Conservation (phyloP, 2,797 vertebrate species). For the Acipenser ruthenus region DNA sequence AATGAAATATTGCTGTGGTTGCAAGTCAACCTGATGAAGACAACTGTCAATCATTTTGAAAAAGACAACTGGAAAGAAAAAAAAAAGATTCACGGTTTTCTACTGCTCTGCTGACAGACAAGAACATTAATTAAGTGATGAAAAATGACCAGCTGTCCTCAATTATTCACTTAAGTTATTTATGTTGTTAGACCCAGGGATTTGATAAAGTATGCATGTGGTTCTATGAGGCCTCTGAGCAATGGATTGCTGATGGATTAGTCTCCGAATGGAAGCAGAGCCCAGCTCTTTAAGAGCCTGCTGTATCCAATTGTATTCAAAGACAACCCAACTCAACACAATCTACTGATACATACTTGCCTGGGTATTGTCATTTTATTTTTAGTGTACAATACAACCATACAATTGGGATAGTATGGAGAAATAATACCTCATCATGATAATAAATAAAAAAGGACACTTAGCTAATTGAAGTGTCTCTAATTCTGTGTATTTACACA, state of each 20-base stretch:
- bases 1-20: constrained; percentile 7
- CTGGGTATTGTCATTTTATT: too few relatives aligned
- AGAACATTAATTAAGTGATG: not conserved
- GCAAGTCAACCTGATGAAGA: not conserved
- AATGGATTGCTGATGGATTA: not conserved
- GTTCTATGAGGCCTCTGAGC: not conserved
- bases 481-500: too few relatives aligned
- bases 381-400: too few relatives aligned
- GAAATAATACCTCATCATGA: too few relatives aligned
- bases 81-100: not conserved
- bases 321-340: too few relatives aligned
- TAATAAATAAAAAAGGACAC: too few relatives aligned
- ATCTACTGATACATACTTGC: too few relatives aligned
- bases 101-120: not conserved
- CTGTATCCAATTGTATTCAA: not conserved
- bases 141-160: not conserved
- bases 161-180: constrained; percentile 9
- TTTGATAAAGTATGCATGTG: not conserved
- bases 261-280: not conserved
- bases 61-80: constrained; percentile 5
- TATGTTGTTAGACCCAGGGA: not conserved
- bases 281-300: not conserved
- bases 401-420: too few relatives aligned
- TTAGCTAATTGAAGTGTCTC: too few relatives aligned
- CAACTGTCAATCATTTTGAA: constrained; percentile 3